Percentiles rank a stretch among this genome's conserved stretches.
Evolutionary conservation across 1,140 invertebrate species (phyloP).

Genomic region (Drosophila athabasca): DNA sequence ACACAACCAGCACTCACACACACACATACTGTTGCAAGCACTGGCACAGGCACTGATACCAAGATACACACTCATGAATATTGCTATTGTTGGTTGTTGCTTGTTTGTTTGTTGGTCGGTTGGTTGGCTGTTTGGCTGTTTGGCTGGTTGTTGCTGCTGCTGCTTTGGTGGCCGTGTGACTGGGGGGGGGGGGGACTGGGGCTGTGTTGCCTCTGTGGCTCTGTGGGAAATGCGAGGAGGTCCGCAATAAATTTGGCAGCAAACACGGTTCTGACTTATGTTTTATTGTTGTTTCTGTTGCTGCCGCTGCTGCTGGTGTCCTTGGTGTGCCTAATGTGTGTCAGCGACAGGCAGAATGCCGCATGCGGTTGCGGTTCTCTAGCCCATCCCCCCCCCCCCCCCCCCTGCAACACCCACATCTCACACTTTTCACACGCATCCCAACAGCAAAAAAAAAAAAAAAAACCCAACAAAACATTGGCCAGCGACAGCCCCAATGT

Average conservation of each 20-base stretch:
- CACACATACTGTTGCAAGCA: conserved; percentile 5
- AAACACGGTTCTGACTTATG: conserved; percentile 73
- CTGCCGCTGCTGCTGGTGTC: conserved; percentile 52
- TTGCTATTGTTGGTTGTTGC: conserved; percentile 47
- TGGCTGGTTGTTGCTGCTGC: conserved; percentile 1
- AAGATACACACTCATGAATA: conserved; percentile 26
- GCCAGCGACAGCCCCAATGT: conserved; percentile 33
- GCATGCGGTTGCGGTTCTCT: conserved; percentile 31
- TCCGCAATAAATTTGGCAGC: conserved; percentile 76
- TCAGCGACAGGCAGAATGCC: conserved; percentile 49
- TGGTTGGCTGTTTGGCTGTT: too few species aligned
- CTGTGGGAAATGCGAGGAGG: conserved; percentile 59
- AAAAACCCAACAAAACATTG: conserved; percentile 48
- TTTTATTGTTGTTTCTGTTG: conserved; percentile 61
- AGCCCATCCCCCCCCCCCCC: not conserved
- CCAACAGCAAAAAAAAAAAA: conserved; percentile 16
- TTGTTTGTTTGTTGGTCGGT: not conserved
- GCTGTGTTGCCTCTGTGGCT: conserved; percentile 5
- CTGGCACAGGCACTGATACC: conserved; percentile 2
- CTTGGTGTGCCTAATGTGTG: conserved; percentile 75
- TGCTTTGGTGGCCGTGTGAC: not conserved
- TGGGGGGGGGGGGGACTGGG: too few species aligned
- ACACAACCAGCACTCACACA: conserved; percentile 12
- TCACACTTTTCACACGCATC: conserved; percentile 70
- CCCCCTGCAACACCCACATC: conserved; percentile 20